A percentile compares a stretch with the other conserved stretches of the same genome.
Evolutionary conservation across 2,113 vertebrate genomes (phyloP).

Genomic region (Tetraodon nigroviridis): DNA sequence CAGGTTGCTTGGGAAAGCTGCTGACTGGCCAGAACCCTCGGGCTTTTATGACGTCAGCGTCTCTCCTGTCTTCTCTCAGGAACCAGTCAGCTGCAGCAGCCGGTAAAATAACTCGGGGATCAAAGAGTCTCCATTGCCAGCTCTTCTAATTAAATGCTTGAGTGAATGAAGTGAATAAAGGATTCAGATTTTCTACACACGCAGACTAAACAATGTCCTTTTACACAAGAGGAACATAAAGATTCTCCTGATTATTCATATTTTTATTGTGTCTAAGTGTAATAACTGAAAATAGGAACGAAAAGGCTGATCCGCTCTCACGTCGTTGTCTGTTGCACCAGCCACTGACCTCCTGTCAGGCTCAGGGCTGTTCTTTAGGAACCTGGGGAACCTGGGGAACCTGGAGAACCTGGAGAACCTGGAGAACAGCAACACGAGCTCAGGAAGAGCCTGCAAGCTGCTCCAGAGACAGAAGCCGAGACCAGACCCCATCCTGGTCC

Average conservation of each 20-base stretch:
- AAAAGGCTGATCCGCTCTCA: background rate
- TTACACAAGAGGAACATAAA: background rate
- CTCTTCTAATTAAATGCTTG: conserved; percentile 37
- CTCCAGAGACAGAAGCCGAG: background rate
- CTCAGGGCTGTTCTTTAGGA: too few species aligned
- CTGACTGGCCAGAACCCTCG: too few species aligned
- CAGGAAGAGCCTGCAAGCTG: too few species aligned
- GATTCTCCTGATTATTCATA: background rate
- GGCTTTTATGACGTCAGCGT: conserved; percentile 19
- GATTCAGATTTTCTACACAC: conserved; percentile 7
- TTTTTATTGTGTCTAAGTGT: background rate
- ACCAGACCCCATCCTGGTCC: too few species aligned
- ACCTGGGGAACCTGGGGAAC: too few species aligned
- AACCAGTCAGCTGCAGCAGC: conserved; percentile 11
- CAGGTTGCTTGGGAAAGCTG: too few species aligned
- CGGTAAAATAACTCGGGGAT: conserved; percentile 32
- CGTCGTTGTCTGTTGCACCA: too few species aligned
- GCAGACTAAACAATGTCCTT: background rate
- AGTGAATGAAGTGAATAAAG: conserved; percentile 31
- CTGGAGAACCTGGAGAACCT: too few species aligned
- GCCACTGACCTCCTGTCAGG: too few species aligned
- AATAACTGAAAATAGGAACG: too few species aligned
- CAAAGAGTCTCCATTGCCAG: conserved; percentile 46
- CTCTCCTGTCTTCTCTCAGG: conserved; percentile 16
- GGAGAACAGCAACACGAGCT: too few species aligned